A percentile compares a stretch with the other conserved stretches of the same genome.
phyloP scores from a whole-genome alignment of 2,888 invertebrate genomes.

The Brachyopa scutellaris region DNA sequence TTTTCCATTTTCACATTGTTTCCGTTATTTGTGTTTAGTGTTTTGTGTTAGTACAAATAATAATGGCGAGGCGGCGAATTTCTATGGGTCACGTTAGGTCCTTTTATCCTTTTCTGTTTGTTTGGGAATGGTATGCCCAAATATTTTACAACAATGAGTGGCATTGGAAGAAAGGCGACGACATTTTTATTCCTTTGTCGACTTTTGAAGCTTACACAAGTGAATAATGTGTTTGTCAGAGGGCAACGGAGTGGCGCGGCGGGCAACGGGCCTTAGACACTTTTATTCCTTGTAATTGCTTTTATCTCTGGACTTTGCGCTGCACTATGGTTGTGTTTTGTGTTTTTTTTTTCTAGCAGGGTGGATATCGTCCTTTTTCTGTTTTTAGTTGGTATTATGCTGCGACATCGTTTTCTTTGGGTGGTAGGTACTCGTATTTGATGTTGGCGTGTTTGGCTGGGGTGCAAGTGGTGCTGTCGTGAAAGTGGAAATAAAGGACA shows the following conservation, averaged over 20 bases:
- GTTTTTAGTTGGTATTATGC: conserved; percentile 20
- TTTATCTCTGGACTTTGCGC: conserved; percentile 38
- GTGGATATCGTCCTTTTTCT: conserved; percentile 21
- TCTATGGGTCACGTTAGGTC: conserved; percentile 51
- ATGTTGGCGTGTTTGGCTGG: conserved; percentile 27
- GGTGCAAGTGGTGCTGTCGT: conserved; percentile 22
- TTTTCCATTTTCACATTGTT: conserved; percentile 36
- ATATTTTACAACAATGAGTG: conserved; percentile 55
- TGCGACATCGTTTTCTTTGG: conserved; percentile 26
- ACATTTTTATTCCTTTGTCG: conserved; percentile 64
- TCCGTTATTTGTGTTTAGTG: conserved; percentile 48
- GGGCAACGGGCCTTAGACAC: conserved; percentile 37
- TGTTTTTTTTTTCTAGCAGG: too few relatives aligned
- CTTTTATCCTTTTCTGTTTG: conserved; percentile 6
- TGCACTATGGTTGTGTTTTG: background rate
- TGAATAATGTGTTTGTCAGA: conserved; percentile 62
- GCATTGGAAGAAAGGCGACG: conserved; percentile 36
- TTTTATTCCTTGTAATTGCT: conserved; percentile 60
- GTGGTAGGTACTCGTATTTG: conserved; percentile 4
- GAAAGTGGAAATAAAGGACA: conserved; percentile 51
- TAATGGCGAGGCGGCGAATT: conserved; percentile 36
- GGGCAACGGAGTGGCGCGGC: too few relatives aligned
- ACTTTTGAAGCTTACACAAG: conserved; percentile 62
- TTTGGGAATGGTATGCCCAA: conserved; percentile 31
- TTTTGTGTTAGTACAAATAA: conserved; percentile 49